These are phyloP conservation scores for Aptenodytes forsteri DNA, from an alignment of 2,113 vertebrate genomes.

Conservation along the genomic window DNA sequence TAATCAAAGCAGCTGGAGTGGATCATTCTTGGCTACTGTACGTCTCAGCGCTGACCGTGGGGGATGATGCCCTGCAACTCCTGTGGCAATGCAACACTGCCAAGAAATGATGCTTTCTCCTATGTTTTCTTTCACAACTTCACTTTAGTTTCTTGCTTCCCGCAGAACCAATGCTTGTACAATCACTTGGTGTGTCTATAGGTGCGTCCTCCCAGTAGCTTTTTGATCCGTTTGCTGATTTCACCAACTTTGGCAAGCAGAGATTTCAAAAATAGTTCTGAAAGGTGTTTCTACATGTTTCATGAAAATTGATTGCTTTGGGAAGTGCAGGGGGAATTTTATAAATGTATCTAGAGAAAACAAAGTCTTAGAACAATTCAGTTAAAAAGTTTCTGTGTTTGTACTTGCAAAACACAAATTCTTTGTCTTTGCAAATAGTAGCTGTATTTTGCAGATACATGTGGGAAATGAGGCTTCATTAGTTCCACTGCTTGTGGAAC, in stretches of 20 bases:
- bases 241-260: neutral
- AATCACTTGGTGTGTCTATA: neutral
- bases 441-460: neutral
- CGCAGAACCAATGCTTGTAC: neutral
- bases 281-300: neutral
- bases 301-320: neutral
- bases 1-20: neutral
- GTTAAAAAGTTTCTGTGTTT: neutral
- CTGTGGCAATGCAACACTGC: neutral
- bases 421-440: slow-evolving; percentile 3
- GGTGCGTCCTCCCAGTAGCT: neutral
- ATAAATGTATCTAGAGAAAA: neutral
- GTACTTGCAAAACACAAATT: neutral
- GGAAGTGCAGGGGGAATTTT: neutral
- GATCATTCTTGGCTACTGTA: neutral
- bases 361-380: neutral
- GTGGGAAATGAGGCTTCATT: slow-evolving; percentile 9
- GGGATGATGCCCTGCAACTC: neutral
- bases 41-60: neutral
- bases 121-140: neutral
- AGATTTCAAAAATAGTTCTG: neutral
- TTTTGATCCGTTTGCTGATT: neutral
- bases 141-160: neutral
- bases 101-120: neutral
- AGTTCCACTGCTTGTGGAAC: slow-evolving; percentile 1